Base-by-base conservation (phyloP, 1,140 invertebrate species). In the Drosophila ironensis region DNA sequence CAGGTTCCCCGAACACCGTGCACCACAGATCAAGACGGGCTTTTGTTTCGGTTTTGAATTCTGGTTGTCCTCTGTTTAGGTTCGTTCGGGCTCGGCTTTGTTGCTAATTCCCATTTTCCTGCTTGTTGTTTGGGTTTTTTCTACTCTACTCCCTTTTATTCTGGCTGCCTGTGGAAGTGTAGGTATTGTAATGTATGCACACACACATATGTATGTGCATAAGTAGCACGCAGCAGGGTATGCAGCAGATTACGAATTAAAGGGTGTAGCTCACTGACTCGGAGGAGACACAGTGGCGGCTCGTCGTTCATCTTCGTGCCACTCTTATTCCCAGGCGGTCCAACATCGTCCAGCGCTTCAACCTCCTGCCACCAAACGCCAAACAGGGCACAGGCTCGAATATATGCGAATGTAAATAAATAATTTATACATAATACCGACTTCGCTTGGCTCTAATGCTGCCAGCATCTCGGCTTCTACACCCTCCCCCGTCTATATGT, bases 401-500 rank as follows among this genome's bases (percentile, higher is more conserved):
- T 84, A 86, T 80, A 86, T 86, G 70, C 71, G 77, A 86, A 84
- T 84, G 81, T 75, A 86, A 84, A 84, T 84, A 84, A 84, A 84
- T 84, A 72, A 84, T 86, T 84, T 84, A 78, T 80, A 84, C 60
- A 87, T 86, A 86, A 86, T 80, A 60, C 52, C 64, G 45, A 46
- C 45, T 68, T 41, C 54, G 68, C 53, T 57, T 67, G 50, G 45
- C 54, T 17, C 30, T 46, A 16, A 12, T 41, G 28, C 51, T 46
- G 50, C 41, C 33, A 30, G 20, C 40, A 50, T 54, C 14, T 11
- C n/a, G n/a, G 38, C 27, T 45, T 33, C 56, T 24, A 2, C 71
- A 53, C 45, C 74, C 54, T 6, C 71, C 57, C 45, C 74, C 54
- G 7, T 68, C 25, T 27, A 5, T 27, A 33, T 12, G 30, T 12